Conservation (phyloP, 2,797 vertebrate species). For the Poliocrania exsul region DNA sequence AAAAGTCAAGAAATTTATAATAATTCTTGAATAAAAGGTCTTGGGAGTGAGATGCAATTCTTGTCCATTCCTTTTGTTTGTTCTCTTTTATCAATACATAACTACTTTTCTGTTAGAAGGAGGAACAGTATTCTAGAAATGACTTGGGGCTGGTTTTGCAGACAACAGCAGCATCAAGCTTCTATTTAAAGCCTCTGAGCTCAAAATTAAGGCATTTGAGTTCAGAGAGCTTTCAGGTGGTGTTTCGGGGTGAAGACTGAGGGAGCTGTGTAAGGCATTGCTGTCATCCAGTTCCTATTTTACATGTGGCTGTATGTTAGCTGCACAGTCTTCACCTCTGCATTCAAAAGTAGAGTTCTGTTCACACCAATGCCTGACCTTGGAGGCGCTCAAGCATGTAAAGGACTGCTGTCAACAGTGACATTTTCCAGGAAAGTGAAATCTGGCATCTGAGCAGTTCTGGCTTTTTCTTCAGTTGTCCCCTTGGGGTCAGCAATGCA, state of each 20-base stretch:
- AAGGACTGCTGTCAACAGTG: not conserved
- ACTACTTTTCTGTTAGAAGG: not conserved
- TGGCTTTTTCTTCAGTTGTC: not conserved
- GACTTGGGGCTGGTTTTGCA: not conserved
- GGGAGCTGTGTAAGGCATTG: not conserved
- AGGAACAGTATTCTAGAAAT: not conserved
- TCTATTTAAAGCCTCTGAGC: not conserved
- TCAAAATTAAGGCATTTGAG: not conserved
- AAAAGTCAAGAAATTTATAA: constrained; percentile 23
- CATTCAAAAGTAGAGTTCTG: not conserved
- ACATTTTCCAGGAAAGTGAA: constrained; percentile 13
- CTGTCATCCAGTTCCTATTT: not conserved
- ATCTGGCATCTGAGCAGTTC: not conserved
- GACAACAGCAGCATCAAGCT: not conserved
- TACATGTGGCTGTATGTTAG: not conserved
- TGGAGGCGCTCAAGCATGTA: not conserved
- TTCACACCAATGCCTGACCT: not conserved
- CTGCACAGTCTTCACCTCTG: not conserved
- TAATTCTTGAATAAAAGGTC: not conserved
- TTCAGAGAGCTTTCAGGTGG: not conserved
- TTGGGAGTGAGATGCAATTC: not conserved
- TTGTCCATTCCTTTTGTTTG: not conserved
- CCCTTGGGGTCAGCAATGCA: not conserved
- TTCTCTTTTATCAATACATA: not conserved
- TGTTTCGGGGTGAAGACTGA: not conserved